Base-by-base conservation (phyloP, 1,140 invertebrate genomes). In the Monomorium pharaonis region DNA sequence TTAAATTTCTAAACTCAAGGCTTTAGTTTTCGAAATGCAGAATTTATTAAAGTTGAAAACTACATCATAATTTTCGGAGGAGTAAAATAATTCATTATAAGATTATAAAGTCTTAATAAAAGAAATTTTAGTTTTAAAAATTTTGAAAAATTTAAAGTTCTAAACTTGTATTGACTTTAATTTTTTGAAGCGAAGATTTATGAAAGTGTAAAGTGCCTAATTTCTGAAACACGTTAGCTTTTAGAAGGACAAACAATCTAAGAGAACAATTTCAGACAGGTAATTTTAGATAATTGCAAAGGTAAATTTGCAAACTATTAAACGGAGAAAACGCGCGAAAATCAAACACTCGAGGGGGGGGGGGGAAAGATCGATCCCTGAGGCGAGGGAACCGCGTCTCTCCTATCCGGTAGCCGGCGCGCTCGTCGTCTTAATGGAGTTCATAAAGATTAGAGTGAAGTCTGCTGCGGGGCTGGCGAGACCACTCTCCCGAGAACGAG, bases 391-490 rank as follows among this genome's bases (percentile, higher is more conserved):
- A 37, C 6, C 63, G n/a, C 33, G 21, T 44, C 65, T 67, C 44
- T 65, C 47, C 58, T 86, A 76, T 75, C 88, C 88, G 44, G 88
- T 89, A 89, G 88, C 87, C 84, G n/a, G n/a, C n/a, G 30, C 63
- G 56, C 67, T 85, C 56, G 84, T 60, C 87, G 88, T 89, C 87
- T 89, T 89, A 89, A 89, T 89, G 88, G 88, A 89, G 87, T 89
- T 89, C 87, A 89, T 89, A 89, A 89, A 89, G 88, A 89, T 89
- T 89, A 89, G 87, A 89, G 76, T 72, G 70, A 65, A 77, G 88
- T 67, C 84, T 69, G 88, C 85, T 74, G 77, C 63, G 67, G 88
- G 88, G 67, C 87, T 58, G 84, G 87, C 83, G 88, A 89, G 88
- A 88, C 88, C 87, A 86, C 84, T 89, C 87, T 89, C 84, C 58